phyloP scores from a whole-genome alignment of 2,888 invertebrate species.

The Phytoseiulus persimilis region DNA sequence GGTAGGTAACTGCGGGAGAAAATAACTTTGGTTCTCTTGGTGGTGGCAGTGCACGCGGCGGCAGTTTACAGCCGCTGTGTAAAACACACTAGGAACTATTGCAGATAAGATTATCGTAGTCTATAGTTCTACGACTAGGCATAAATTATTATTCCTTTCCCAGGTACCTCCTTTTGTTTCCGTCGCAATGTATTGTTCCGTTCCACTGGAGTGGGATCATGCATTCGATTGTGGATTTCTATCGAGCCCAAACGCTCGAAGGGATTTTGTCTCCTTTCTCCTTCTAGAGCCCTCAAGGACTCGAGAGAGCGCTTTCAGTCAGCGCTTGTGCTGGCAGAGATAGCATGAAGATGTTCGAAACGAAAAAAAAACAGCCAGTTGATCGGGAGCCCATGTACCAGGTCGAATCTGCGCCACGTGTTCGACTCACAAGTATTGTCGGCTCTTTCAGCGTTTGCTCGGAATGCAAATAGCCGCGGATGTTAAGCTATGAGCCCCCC shows the following conservation, averaged over 20 bases:
- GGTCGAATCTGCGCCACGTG: not conserved
- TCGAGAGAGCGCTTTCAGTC: not conserved
- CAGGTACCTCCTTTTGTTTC: not conserved
- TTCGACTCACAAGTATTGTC: not conserved
- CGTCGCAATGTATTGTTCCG: not conserved
- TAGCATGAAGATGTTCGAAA: not conserved
- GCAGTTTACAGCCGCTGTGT: not conserved
- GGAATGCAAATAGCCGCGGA: not conserved
- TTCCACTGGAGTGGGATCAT: not conserved
- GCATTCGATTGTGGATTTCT: not conserved
- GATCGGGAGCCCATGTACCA: not conserved
- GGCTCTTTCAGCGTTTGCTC: not conserved
- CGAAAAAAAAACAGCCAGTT: not conserved
- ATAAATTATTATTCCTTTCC: slow-evolving; percentile 5
- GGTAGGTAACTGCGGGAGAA: not conserved
- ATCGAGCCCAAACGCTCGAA: not conserved
- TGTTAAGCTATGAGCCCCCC: not conserved
- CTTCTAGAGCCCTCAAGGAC: not conserved
- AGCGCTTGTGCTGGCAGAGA: not conserved
- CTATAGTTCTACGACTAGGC: not conserved
- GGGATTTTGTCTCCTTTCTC: not conserved
- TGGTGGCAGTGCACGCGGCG: not conserved
- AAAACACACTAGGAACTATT: not conserved
- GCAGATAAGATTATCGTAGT: not conserved
- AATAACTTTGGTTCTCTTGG: not conserved